Evolutionary conservation across 1,140 invertebrate species (phyloP).

Genomic region (Choristoneura fumiferana): DNA sequence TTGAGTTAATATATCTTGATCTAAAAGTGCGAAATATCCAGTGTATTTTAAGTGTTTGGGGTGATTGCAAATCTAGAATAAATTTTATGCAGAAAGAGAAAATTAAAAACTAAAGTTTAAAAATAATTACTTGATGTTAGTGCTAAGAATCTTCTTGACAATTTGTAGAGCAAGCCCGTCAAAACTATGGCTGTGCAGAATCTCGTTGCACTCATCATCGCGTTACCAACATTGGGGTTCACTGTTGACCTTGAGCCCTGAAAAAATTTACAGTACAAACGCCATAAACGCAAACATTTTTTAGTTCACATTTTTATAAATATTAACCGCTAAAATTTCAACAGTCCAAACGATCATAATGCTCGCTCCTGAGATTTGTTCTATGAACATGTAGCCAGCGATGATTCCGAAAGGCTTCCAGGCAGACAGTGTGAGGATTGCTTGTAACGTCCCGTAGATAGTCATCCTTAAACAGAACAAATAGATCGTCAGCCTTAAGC

Average conservation of each 20-base stretch:
- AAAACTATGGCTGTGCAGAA: conserved; percentile 26
- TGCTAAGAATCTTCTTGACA: conserved; percentile 37
- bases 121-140: conserved; percentile 36
- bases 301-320: too few species aligned
- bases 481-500: too few species aligned
- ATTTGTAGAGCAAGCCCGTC: conserved; percentile 37
- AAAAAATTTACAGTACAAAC: conserved; percentile 17
- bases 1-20: too few species aligned
- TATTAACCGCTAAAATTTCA: conserved; percentile 41
- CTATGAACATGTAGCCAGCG: conserved; percentile 31
- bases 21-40: too few species aligned
- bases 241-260: conserved; percentile 41
- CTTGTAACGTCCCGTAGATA: too few species aligned
- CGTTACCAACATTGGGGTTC: conserved; percentile 32
- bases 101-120: neutral
- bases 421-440: conserved; percentile 29
- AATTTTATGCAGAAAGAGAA: neutral
- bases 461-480: too few species aligned
- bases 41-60: too few species aligned
- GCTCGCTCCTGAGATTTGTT: conserved; percentile 34
- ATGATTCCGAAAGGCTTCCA: conserved; percentile 41
- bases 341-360: conserved; percentile 42
- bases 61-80: neutral
- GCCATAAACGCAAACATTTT: too few species aligned
- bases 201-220: conserved; percentile 36